Conservation (phyloP, 2,888 invertebrate genomes). For the Noctuana brunneofusca region DNA sequence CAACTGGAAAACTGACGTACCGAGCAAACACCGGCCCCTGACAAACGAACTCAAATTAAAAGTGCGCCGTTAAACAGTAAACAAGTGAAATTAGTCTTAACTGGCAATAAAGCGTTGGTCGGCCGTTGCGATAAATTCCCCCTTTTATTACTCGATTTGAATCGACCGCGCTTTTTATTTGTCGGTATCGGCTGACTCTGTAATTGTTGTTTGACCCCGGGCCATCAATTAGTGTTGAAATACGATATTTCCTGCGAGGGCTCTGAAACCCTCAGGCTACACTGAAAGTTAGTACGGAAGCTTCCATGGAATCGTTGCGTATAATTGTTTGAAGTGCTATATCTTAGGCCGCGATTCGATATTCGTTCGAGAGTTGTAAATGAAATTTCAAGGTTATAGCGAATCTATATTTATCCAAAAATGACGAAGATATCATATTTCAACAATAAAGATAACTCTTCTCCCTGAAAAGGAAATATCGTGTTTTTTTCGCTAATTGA, state of each 20-base stretch:
- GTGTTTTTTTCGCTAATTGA: too few species aligned
- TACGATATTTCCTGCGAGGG: constrained; percentile 66
- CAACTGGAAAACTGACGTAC: background rate
- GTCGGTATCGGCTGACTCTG: constrained; percentile 48
- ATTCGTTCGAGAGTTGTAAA: too few species aligned
- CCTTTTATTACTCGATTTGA: constrained; percentile 51
- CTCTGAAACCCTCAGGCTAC: constrained; percentile 11
- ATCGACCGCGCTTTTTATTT: constrained; percentile 57
- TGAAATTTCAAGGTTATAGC: too few species aligned
- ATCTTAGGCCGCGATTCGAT: background rate
- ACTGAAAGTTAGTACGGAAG: background rate
- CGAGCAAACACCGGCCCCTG: constrained; percentile 21
- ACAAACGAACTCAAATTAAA: constrained; percentile 44
- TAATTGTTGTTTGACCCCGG: constrained; percentile 70
- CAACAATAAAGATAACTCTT: too few species aligned
- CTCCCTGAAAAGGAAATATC: too few species aligned
- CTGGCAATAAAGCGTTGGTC: constrained; percentile 60
- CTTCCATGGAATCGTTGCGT: background rate
- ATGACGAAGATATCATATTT: too few species aligned
- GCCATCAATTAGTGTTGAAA: constrained; percentile 75
- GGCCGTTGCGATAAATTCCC: constrained; percentile 32
- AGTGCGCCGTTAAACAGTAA: constrained; percentile 50
- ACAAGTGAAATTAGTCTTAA: constrained; percentile 68
- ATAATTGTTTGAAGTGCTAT: background rate
- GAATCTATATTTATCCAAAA: too few species aligned